Base-by-base conservation (phyloP, 2,113 vertebrate genomes). In the Cyanoliseus patagonus region DNA sequence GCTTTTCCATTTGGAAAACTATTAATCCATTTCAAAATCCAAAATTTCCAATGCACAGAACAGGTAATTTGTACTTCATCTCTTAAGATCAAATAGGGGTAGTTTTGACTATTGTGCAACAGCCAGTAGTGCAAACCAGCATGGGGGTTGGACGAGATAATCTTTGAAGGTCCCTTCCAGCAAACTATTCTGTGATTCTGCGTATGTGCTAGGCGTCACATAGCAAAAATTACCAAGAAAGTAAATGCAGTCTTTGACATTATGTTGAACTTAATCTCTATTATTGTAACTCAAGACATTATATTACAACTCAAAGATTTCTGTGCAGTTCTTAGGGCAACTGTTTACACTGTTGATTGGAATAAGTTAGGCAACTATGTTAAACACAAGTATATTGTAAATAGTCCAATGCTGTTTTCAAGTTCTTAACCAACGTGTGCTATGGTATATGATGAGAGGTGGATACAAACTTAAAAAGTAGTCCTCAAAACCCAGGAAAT, bases 181-280 rank as follows among this genome's bases (percentile, higher is more conserved):
- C 22, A 59, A 14, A 59, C 7, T 59, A 15, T 59, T 59, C 57
- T 23, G 22, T n/a, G 55, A 22, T n/a, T 22, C 11, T 35, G 30
- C 1, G 0, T 31, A 9, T 16, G 11, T 19, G n/a, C 16, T 17
- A 11, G 1, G 1, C 3, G 1, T 27, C 30, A 41, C 4, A 20
- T 30, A 1, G 1, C 61, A 61, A 68, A 86, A 86, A 41, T 10
- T 2, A 49, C 47, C 47, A 49, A 49, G 47, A 49, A 49, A 49
- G 47, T 49, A 49, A 49, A 49, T 49, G 47, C 47, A 49, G 47
- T 49, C 23, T 49, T 49, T 49, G 47, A 49, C 47, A 49, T 49
- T 49, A 8, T 49, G 47, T 49, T 24, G 47, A 49, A 49, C 12
- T 49, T 49, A 49, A 59, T 78, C 86, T 51, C 46, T 59, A 53